These are phyloP conservation scores for Menidia menidia DNA, from an alignment of 2,797 vertebrate genomes.

Conservation along the genomic window DNA sequence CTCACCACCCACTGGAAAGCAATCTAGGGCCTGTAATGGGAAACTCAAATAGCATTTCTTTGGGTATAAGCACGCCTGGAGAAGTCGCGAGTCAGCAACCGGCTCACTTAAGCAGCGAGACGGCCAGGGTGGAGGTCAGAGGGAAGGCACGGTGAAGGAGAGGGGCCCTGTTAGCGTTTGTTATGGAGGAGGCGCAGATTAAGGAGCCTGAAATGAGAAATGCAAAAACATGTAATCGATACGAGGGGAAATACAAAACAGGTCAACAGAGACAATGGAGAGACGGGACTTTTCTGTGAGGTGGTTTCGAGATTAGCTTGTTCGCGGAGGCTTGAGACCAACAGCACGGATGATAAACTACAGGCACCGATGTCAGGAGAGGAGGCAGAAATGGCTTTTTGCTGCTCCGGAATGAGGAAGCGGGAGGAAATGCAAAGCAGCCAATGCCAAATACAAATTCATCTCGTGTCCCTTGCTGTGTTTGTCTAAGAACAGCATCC, in stretches of 20 bases:
- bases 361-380: conserved; percentile 14
- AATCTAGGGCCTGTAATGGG: conserved; percentile 74
- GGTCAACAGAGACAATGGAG: background rate
- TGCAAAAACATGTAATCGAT: background rate
- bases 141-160: conserved; percentile 32
- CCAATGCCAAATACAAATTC: conserved; percentile 1
- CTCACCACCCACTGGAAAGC: conserved; percentile 73
- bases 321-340: conserved; percentile 18
- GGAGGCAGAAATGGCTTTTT: conserved; percentile 11
- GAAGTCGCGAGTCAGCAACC: conserved; percentile 72
- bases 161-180: conserved; percentile 29
- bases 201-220: background rate
- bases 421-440: conserved; percentile 1
- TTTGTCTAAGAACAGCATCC: conserved; percentile 15
- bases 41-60: conserved; percentile 76
- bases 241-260: conserved; percentile 4
- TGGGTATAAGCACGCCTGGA: conserved; percentile 66
- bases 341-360: conserved; percentile 23
- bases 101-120: conserved; percentile 60
- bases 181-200: conserved; percentile 8
- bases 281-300: conserved; percentile 8
- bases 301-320: conserved; percentile 25
- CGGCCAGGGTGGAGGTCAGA: conserved; percentile 65
- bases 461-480: background rate
- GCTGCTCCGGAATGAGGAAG: conserved; percentile 8